Evolutionary conservation across 2,888 invertebrate genomes (phyloP), one percentile per base, ranked within the genome.

Genomic region (Nezara viridula): DNA sequence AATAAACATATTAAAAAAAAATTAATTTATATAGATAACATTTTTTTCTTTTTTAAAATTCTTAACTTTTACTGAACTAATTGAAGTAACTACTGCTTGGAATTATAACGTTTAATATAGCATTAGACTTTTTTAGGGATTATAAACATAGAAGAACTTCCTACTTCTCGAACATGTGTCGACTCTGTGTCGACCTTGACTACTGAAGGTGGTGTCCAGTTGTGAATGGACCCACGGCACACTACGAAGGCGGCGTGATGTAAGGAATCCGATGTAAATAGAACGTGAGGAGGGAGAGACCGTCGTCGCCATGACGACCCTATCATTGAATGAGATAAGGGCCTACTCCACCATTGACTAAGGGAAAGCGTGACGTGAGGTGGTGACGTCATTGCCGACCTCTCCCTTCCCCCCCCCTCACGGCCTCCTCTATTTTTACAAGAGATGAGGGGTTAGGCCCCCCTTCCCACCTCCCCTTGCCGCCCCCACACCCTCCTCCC

Each of bases 301-400:
- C 27, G 60, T 50, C 47, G 88, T 88, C 44, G 21, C 73, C 88
- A 77, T 73, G 88, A 50, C 88, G 77, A 88, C 88, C 88, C 88
- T 88, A 88, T 88, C 88, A 88, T 47, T 88, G 77, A 88, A 88
- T 88, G 88, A 88, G 88, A 88, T 88, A 88, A 88, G 77, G 66
- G 86, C 86, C 86, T 86, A 86, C 86, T 55, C 86, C 86, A 55
- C 88, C 88, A 88, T 88, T 88, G 88, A 88, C 88, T 66, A 81
- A 81, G 86, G 86, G 50, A 86, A 86, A 55, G 86, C 55, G 86
- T 86, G 60, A 86, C 86, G 86, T 86, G 37, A 81, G 40, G 6
- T n/a, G 5, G 86, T 86, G 86, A 86, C 86, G 86, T 86, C 86
- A 86, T 37, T 52, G n/a, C n/a, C 24, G 50, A 37, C 86, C 40